These are phyloP conservation scores for Liopterus haemorrhoidalis DNA, from an alignment of 2,888 invertebrate genomes.

Conservation along the genomic window DNA sequence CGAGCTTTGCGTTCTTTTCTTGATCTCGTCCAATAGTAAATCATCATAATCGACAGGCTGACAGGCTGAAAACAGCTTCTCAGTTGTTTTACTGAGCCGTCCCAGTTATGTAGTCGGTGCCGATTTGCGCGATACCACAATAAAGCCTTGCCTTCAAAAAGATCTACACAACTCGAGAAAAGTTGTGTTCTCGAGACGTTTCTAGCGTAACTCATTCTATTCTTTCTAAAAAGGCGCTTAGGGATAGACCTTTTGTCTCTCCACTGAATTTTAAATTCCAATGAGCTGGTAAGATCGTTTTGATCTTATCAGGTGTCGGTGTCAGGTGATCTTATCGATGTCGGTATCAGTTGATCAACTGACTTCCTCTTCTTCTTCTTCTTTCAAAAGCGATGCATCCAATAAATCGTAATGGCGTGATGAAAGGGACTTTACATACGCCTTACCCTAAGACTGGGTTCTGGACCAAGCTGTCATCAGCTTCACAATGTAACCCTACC, in stretches of 20 bases:
- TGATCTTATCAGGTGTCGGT: too few species aligned
- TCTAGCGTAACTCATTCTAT: not conserved
- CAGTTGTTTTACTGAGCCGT: not conserved
- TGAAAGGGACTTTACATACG: not conserved
- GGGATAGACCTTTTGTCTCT: not conserved
- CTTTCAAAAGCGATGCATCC: too few species aligned
- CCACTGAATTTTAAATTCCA: slow-evolving; percentile 1
- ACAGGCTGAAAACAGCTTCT: not conserved
- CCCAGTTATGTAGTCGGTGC: not conserved
- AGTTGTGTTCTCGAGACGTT: not conserved
- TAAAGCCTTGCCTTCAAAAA: not conserved
- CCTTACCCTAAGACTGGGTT: not conserved
- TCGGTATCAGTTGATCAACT: too few species aligned
- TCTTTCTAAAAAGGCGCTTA: not conserved
- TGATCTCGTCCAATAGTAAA: not conserved
- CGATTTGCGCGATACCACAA: not conserved
- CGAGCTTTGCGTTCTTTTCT: not conserved
- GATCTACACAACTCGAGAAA: too few species aligned
- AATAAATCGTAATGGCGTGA: too few species aligned
- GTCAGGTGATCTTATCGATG: too few species aligned
- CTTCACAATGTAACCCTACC: not conserved
- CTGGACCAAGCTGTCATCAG: not conserved
- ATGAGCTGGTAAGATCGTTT: not conserved
- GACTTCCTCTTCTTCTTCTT: too few species aligned
- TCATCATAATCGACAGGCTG: not conserved